Evolutionary conservation across 1,140 invertebrate genomes (phyloP).

Genomic region (Anastatus disparis): DNA sequence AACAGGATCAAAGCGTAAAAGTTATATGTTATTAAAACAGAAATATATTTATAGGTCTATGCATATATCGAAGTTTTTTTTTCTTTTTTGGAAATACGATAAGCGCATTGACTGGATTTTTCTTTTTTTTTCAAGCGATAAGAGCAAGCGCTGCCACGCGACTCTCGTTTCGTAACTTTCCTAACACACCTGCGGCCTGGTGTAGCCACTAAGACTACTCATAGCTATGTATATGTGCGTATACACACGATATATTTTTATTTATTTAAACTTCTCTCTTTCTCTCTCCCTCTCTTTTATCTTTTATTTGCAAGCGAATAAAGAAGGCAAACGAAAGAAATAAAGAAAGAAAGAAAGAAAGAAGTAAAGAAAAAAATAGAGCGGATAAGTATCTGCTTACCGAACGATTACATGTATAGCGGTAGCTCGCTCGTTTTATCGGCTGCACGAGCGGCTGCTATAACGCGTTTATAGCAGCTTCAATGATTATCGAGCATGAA

Average conservation of each 20-base stretch:
- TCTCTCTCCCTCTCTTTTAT: background rate
- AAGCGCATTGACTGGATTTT: background rate
- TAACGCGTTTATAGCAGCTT: background rate
- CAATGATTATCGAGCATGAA: slow-evolving; percentile 28
- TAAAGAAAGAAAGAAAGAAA: slow-evolving; percentile 28
- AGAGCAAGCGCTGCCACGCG: slow-evolving; percentile 4
- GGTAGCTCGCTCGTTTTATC: background rate
- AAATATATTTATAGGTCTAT: too few relatives aligned
- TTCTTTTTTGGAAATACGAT: slow-evolving; percentile 30
- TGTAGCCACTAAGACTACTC: too few relatives aligned
- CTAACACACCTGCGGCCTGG: slow-evolving; percentile 24
- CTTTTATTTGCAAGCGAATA: too few relatives aligned
- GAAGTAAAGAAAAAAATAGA: slow-evolving; percentile 15
- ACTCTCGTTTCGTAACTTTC: slow-evolving; percentile 31
- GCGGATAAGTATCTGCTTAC: slow-evolving; percentile 37
- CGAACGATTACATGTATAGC: slow-evolving; percentile 19
- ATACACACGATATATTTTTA: background rate
- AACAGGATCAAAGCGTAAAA: too few relatives aligned
- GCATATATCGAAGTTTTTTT: too few relatives aligned
- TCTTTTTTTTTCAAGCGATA: slow-evolving; percentile 16
- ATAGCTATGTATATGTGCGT: background rate
- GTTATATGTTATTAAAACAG: too few relatives aligned
- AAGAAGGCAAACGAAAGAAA: background rate
- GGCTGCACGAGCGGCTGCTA: background rate
- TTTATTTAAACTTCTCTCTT: background rate